Evolutionary conservation across 2,113 vertebrate species (phyloP).

Genomic region (Psilopogon haemacephalus): DNA sequence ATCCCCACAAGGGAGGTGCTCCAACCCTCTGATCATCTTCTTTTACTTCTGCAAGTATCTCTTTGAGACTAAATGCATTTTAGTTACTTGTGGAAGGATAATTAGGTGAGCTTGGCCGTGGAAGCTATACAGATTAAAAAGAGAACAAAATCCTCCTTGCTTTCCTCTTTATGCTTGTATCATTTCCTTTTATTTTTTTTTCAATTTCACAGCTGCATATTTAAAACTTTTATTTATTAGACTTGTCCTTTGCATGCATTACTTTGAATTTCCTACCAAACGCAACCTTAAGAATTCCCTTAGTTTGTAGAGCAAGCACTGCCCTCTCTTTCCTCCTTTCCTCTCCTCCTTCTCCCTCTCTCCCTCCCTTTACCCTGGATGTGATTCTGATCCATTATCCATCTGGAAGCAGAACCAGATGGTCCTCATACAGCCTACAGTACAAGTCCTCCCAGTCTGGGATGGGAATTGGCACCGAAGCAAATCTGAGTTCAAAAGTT

Average conservation of each 20-base stretch:
- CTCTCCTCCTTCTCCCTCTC: neutral
- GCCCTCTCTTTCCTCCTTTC: neutral
- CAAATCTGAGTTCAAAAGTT: conserved; percentile 55
- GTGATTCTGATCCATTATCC: neutral
- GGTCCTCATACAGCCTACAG: neutral
- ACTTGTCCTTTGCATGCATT: neutral
- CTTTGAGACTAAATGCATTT: neutral
- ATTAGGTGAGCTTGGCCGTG: neutral
- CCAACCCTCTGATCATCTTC: no score
- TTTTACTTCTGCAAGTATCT: neutral
- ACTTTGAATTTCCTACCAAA: neutral
- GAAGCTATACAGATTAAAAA: neutral
- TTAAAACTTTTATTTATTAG: neutral
- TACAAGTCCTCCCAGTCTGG: conserved; percentile 10
- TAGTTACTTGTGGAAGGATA: neutral
- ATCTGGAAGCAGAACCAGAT: conserved; percentile 6
- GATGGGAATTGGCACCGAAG: conserved; percentile 41
- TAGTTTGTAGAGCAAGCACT: neutral
- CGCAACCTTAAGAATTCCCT: neutral
- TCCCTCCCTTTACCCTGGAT: neutral
- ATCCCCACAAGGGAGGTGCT: no score
- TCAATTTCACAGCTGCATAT: neutral
- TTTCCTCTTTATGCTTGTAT: neutral
- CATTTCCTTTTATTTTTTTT: neutral
- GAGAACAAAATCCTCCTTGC: neutral